phyloP scores from a whole-genome alignment of 1,140 invertebrate species.

The Capitella teleta region DNA sequence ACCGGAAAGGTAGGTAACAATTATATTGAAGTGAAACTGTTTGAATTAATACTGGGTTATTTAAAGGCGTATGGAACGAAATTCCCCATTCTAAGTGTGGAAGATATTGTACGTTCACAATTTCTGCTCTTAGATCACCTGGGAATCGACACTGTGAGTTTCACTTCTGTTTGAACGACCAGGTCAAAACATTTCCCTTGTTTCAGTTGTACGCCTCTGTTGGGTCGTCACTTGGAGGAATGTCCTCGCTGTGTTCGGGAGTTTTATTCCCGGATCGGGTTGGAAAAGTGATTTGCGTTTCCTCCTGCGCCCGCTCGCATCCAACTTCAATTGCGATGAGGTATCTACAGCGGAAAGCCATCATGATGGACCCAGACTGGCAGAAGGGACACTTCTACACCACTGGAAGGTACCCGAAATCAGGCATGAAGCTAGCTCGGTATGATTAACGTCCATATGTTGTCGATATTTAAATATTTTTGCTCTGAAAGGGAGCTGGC shows the following conservation, averaged over 20 bases:
- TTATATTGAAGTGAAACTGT: background rate
- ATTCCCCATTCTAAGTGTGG: constrained; percentile 35
- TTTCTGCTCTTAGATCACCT: constrained; percentile 36
- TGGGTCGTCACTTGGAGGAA: constrained; percentile 26
- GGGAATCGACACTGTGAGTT: constrained; percentile 31
- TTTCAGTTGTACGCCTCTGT: constrained; percentile 18
- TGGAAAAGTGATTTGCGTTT: constrained; percentile 33
- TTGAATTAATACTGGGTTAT: constrained; percentile 6
- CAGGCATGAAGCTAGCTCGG: constrained; percentile 40
- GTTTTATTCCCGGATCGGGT: constrained; percentile 22
- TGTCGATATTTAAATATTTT: constrained; percentile 2
- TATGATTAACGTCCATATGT: constrained; percentile 9
- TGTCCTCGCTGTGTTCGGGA: constrained; percentile 32
- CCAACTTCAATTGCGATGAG: constrained; percentile 40
- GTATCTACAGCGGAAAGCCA: constrained; percentile 39
- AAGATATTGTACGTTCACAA: constrained; percentile 37
- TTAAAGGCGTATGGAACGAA: constrained; percentile 36
- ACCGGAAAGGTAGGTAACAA: constrained; percentile 33
- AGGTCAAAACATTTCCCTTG: constrained; percentile 13
- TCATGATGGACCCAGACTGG: constrained; percentile 41
- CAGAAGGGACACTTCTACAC: constrained; percentile 42
- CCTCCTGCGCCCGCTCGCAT: constrained; percentile 35
- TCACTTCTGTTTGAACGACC: background rate
- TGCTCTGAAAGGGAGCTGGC: constrained; percentile 34
- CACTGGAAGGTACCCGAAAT: constrained; percentile 22